A percentile compares a stretch with the other conserved stretches of the same genome.
phyloP scores from a whole-genome alignment of 2,888 invertebrate genomes.

The Dolichomitus sp. region DNA sequence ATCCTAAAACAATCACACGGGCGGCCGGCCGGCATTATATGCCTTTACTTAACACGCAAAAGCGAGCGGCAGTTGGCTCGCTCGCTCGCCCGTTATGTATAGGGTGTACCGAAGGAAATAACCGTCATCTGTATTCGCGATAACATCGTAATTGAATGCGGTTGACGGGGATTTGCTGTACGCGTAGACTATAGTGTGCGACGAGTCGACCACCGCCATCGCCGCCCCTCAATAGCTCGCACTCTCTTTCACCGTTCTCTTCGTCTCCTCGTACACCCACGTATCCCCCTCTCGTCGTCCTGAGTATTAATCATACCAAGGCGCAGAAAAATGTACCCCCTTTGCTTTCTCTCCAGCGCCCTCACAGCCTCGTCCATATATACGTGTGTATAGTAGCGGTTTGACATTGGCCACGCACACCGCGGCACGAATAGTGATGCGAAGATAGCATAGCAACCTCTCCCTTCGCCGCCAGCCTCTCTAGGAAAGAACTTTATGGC shows the following conservation, averaged over 20 bases:
- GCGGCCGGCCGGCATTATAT: constrained; percentile 79
- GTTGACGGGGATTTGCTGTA: constrained; percentile 86
- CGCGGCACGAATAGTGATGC: constrained; percentile 58
- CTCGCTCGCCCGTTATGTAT: constrained; percentile 79
- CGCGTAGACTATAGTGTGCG: constrained; percentile 66
- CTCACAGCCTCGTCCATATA: constrained; percentile 12
- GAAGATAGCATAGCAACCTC: constrained; percentile 55
- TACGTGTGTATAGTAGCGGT: constrained; percentile 13
- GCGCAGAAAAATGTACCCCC: constrained; percentile 82
- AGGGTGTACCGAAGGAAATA: constrained; percentile 87
- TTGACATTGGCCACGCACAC: constrained; percentile 18
- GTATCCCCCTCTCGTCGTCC: constrained; percentile 68
- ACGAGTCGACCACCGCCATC: constrained; percentile 57
- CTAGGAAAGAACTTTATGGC: constrained; percentile 36
- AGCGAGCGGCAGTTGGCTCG: constrained; percentile 54
- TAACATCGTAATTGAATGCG: constrained; percentile 87
- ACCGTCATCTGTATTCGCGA: constrained; percentile 87
- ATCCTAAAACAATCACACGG: constrained; percentile 85
- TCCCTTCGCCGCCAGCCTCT: constrained; percentile 9
- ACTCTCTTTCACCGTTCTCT: constrained; percentile 67
- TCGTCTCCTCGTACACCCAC: constrained; percentile 68
- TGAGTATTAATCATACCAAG: constrained; percentile 84
- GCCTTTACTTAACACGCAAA: constrained; percentile 74
- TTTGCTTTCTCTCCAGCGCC: constrained; percentile 48
- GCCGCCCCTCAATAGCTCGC: constrained; percentile 45